These are phyloP conservation scores for Orchesellides sinensis DNA, from an alignment of 2,888 invertebrate genomes.

Conservation along the genomic window DNA sequence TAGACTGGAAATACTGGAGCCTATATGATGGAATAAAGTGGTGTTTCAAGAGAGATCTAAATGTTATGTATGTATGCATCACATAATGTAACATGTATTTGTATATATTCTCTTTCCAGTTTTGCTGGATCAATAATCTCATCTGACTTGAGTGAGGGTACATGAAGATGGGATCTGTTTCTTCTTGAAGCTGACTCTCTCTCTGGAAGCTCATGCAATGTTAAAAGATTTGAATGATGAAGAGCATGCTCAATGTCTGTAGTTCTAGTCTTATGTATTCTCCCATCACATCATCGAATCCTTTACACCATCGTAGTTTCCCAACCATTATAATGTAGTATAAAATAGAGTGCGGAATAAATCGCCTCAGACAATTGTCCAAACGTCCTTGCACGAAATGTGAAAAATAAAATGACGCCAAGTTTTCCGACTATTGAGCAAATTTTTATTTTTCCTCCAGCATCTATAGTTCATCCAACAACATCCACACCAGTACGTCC, in stretches of 20 bases:
- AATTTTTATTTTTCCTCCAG: too few species aligned
- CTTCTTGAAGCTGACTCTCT: neutral
- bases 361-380: neutral
- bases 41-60: too few species aligned
- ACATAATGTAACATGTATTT: neutral
- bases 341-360: neutral
- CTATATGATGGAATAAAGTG: too few species aligned
- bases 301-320: neutral
- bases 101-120: neutral
- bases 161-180: conserved; percentile 4
- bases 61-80: neutral
- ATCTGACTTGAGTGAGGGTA: conserved; percentile 20
- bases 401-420: too few species aligned
- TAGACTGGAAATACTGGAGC: too few species aligned
- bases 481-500: too few species aligned
- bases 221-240: neutral
- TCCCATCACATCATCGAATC: neutral
- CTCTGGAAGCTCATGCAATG: neutral
- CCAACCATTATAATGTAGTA: neutral
- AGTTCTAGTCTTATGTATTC: too few species aligned
- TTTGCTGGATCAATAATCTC: conserved; percentile 48
- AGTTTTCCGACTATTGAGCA: too few species aligned
- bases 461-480: too few species aligned
- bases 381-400: neutral
- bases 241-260: neutral